Percentiles rank a stretch among this genome's conserved stretches.
phyloP scores from a whole-genome alignment of 2,113 vertebrate species.

The Drymodes brunneopygia region DNA sequence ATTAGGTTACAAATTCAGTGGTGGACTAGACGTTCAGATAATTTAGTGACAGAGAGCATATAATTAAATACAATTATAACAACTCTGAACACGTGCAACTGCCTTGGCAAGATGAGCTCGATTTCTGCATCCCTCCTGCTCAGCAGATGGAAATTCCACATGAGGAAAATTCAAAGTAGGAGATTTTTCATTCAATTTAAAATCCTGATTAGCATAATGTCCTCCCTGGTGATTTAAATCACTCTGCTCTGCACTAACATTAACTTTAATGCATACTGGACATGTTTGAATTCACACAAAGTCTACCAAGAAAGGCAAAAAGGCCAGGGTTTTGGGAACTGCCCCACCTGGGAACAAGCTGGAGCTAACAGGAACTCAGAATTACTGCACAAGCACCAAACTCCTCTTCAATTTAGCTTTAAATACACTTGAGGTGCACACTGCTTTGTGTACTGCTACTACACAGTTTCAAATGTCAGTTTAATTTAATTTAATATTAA shows the following conservation, averaged over 20 bases:
- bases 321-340: not conserved
- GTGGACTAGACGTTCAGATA: not conserved
- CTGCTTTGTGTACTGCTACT: not conserved
- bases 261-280: not conserved
- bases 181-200: slow-evolving; percentile 19
- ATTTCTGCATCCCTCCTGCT: not conserved
- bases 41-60: not conserved
- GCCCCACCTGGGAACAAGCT: not conserved
- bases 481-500: not conserved
- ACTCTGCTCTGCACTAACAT: not conserved
- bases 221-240: not conserved
- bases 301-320: not conserved
- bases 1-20: slow-evolving; percentile 15
- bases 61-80: not conserved
- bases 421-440: not conserved
- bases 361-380: not conserved
- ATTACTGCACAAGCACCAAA: not conserved
- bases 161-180: not conserved
- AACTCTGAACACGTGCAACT: not conserved
- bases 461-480: not conserved
- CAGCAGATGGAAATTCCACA: slow-evolving; percentile 20
- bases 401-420: not conserved
- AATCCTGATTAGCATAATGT: not conserved
- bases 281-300: not conserved
- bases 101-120: not conserved